These are phyloP conservation scores for Delphinapterus leucas DNA, from an alignment of 2,113 vertebrate species.

Conservation along the genomic window DNA sequence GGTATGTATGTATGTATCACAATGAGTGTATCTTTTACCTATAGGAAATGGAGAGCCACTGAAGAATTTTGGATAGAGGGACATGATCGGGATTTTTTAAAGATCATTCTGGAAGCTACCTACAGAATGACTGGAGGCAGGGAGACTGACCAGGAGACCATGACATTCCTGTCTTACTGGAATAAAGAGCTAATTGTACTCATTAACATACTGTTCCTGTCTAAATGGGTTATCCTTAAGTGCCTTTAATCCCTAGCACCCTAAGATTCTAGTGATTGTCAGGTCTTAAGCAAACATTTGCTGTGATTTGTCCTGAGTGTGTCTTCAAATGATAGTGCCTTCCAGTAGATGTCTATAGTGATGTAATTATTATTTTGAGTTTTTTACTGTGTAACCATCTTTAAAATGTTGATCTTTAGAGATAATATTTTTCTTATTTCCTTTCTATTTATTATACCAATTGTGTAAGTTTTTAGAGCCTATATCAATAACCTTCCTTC, in stretches of 20 bases:
- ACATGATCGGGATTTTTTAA: background rate
- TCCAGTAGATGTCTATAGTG: background rate
- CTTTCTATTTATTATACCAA: background rate
- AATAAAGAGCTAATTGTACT: background rate
- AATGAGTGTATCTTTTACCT: background rate
- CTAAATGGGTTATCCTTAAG: background rate
- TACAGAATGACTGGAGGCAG: background rate
- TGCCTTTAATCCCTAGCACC: background rate
- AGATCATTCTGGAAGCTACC: background rate
- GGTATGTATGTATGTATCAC: background rate
- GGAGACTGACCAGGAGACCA: background rate
- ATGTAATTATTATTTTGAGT: background rate
- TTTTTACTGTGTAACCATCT: background rate
- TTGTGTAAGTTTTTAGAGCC: background rate
- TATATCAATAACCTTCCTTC: constrained; percentile 5
- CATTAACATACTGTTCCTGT: background rate
- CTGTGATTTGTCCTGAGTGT: background rate
- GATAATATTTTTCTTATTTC: background rate
- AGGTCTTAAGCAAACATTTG: background rate
- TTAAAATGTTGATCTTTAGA: constrained; percentile 40
- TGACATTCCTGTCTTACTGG: background rate
- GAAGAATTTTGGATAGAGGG: background rate
- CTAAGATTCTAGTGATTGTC: background rate
- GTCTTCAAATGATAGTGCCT: background rate
- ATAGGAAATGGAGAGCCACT: background rate